Percentiles rank a stretch among this genome's conserved stretches.
These are phyloP conservation scores for Montifringilla adamsi DNA, from an alignment of 2,113 vertebrate genomes.

Conservation along the genomic window DNA sequence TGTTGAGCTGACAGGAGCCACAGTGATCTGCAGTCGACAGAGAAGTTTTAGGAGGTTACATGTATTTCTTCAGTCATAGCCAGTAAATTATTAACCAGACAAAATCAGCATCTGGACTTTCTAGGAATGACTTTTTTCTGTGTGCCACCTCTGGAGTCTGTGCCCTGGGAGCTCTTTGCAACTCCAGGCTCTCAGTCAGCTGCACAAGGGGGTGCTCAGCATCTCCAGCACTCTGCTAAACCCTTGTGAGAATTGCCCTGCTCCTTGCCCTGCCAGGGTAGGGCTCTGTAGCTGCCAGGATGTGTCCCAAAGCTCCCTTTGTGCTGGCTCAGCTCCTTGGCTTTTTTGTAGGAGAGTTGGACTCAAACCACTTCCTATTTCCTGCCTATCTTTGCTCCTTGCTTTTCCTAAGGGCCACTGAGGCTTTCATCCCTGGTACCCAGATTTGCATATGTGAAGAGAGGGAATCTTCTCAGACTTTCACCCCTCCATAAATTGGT, in stretches of 20 bases:
- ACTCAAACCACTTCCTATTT: not conserved
- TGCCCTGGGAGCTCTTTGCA: not conserved
- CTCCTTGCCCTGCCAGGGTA: not conserved
- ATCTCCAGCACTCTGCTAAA: not conserved
- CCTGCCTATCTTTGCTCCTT: not conserved
- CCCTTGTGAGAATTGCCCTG: not conserved
- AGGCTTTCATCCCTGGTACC: not conserved
- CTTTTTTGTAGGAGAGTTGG: not conserved
- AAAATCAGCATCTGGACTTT: not conserved
- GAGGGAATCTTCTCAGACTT: not conserved
- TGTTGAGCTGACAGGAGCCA: not conserved
- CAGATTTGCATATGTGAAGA: not conserved
- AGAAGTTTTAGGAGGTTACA: not conserved
- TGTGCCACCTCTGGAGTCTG: not conserved
- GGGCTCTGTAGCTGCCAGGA: not conserved
- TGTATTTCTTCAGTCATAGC: not conserved
- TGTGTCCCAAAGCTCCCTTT: not conserved
- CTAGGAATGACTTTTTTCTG: not conserved
- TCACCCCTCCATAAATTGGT: fast-evolving
- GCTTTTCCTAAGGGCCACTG: not conserved
- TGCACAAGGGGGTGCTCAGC: not conserved
- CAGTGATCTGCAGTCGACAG: not conserved
- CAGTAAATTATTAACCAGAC: not conserved
- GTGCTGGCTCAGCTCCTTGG: not conserved
- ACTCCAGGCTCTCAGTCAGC: fast-evolving